These are phyloP conservation scores for Lycocorax pyrrhopterus DNA, from an alignment of 2,113 vertebrate species.

Conservation along the genomic window DNA sequence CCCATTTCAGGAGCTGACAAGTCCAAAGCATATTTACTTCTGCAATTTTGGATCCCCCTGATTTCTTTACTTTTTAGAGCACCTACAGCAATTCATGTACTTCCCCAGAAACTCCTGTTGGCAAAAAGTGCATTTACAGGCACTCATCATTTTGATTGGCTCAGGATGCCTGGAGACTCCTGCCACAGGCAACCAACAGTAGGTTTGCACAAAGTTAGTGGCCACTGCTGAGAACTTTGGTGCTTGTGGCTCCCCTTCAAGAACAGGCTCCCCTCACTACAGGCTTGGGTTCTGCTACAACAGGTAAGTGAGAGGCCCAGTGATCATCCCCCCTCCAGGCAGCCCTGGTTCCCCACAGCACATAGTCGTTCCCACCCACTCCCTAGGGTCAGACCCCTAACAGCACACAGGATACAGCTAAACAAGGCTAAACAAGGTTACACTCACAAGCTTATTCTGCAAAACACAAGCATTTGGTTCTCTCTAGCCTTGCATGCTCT, in stretches of 20 bases:
- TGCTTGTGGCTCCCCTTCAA: neutral
- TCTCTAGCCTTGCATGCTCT: neutral
- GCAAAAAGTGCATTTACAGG: neutral
- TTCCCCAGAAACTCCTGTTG: neutral
- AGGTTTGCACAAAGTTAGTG: neutral
- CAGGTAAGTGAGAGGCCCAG: neutral
- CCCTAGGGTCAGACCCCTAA: neutral
- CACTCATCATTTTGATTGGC: neutral
- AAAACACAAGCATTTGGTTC: neutral
- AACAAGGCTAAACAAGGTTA: neutral
- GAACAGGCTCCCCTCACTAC: neutral
- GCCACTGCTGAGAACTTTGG: neutral
- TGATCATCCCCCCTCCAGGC: fast-evolving
- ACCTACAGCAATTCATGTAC: neutral
- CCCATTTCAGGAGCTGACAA: neutral
- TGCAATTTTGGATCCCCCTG: neutral
- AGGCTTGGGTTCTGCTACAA: neutral
- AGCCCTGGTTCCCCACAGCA: neutral
- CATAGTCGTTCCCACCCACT: fast-evolving
- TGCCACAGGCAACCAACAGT: neutral
- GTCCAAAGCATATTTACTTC: neutral
- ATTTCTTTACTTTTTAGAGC: neutral
- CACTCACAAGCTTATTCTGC: neutral
- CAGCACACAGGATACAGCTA: fast-evolving
- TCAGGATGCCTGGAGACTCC: neutral